Evolutionary conservation across 2,888 invertebrate species (phyloP).

Genomic region (Eupithecia vulgata): DNA sequence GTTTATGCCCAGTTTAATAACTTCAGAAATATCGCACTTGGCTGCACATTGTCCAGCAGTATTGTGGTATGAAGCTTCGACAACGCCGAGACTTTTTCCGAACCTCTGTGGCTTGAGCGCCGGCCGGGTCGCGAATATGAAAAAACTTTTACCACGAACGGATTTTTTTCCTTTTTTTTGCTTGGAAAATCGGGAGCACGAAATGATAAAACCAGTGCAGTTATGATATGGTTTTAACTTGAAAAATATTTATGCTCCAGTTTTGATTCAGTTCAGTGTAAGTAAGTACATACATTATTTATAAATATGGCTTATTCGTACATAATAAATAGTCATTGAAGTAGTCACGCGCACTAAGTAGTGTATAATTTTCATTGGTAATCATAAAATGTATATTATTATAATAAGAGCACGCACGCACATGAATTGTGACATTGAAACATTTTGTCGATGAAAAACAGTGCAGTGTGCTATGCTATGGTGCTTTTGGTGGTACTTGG

Average conservation of each 20-base stretch:
- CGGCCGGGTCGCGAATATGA: slow-evolving; percentile 11
- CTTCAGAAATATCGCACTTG: not conserved
- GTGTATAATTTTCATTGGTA: too few relatives aligned
- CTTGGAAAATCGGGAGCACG: not conserved
- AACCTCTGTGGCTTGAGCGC: slow-evolving; percentile 9
- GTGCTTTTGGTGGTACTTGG: not conserved
- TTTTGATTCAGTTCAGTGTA: too few relatives aligned
- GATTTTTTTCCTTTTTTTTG: slow-evolving; percentile 5
- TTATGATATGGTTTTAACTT: not conserved
- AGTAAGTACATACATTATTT: too few relatives aligned
- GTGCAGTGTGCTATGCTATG: not conserved
- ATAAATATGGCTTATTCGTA: too few relatives aligned
- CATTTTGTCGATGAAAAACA: not conserved
- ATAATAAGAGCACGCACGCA: too few relatives aligned
- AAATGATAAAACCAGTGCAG: not conserved
- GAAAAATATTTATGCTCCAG: not conserved
- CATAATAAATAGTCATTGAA: too few relatives aligned
- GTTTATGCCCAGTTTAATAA: not conserved
- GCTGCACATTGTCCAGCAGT: slow-evolving; percentile 4
- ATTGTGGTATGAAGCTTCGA: slow-evolving; percentile 5
- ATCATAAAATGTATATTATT: too few relatives aligned
- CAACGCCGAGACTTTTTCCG: not conserved
- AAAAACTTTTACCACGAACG: slow-evolving; percentile 6
- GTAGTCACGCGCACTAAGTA: too few relatives aligned
- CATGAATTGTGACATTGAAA: not conserved